Percentiles rank a stretch among this genome's conserved stretches.
phyloP scores from a whole-genome alignment of 2,888 invertebrate genomes.

The Yponomeuta cagnagella region DNA sequence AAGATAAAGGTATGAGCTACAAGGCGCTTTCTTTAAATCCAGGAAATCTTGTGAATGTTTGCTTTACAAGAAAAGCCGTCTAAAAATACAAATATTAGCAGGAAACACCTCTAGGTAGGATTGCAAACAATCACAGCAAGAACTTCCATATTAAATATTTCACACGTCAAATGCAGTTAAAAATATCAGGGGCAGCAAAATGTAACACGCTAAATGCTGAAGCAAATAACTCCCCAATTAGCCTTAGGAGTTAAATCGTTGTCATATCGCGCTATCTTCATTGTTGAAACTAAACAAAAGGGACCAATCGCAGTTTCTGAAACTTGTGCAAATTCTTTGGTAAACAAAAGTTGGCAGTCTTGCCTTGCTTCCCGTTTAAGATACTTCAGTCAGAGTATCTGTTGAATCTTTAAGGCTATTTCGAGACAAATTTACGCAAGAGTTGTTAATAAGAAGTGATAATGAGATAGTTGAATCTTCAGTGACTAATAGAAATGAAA shows the following conservation, averaged over 20 bases:
- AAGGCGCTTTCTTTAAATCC: no score
- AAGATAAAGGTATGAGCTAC: no score
- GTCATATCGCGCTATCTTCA: not conserved
- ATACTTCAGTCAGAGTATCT: not conserved
- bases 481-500: not conserved
- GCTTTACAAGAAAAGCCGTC: no score
- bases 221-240: not conserved
- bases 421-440: not conserved
- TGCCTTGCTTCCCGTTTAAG: not conserved
- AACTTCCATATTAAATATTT: not conserved
- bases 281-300: not conserved
- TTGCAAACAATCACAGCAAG: not conserved
- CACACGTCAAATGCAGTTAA: not conserved
- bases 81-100: no score
- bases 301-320: constrained; percentile 1
- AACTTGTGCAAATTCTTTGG: not conserved
- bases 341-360: not conserved
- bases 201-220: not conserved
- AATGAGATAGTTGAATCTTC: not conserved
- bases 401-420: not conserved
- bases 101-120: not conserved
- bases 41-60: no score
- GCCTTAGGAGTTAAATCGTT: not conserved
- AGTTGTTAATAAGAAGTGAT: not conserved
- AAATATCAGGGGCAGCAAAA: not conserved